phyloP scores from a whole-genome alignment of 2,113 vertebrate species.

The Felis catus region F.catus_Fca126_mat1.0 CM031421.1:41752001-41752500 shows the following conservation, averaged over 20 bases:
- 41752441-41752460: not conserved
- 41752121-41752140: not conserved
- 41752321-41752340: not conserved
- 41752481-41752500: constrained; percentile 34
- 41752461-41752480: constrained; percentile 36
- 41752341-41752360: not conserved
- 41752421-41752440: not conserved
- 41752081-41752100: constrained; percentile 24
- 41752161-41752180: constrained; percentile 43
- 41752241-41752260: not conserved
- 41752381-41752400: constrained; percentile 48
- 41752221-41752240: not conserved
- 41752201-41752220: not conserved
- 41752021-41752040: not conserved
- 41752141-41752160: constrained; percentile 60
- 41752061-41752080: constrained; percentile 5
- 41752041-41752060: constrained; percentile 28
- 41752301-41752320: not conserved
- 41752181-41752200: constrained; percentile 37
- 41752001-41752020: not conserved
- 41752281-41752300: not conserved
- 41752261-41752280: not conserved
- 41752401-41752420: constrained; percentile 39
- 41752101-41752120: not conserved
- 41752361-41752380: constrained; percentile 61